phyloP scores from a whole-genome alignment of 2,797 vertebrate genomes.

The Paedocypris micromegethes region DNA sequence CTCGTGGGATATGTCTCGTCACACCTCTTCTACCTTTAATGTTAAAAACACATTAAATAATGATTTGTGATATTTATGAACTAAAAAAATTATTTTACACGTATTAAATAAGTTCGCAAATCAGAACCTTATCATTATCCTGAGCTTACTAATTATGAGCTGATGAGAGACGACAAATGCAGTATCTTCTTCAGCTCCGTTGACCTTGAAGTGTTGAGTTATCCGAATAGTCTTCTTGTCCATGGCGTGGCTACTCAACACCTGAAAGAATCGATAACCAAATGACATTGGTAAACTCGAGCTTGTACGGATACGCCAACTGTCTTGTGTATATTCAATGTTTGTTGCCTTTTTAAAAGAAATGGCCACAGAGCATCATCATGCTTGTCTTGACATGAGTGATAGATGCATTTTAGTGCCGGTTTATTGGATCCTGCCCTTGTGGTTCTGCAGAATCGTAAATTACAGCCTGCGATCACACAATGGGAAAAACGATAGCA shows the following conservation, averaged over 20 bases:
- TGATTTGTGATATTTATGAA: no score
- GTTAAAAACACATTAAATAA: no score
- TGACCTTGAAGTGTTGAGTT: slow-evolving; percentile 50
- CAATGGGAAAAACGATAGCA: slow-evolving; percentile 65
- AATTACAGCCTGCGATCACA: slow-evolving; percentile 63
- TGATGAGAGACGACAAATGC: slow-evolving; percentile 17
- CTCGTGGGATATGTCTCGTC: no score
- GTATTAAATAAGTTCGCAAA: no score
- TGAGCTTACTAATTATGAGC: not conserved
- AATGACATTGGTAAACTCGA: slow-evolving; percentile 12
- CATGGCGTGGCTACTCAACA: slow-evolving; percentile 49
- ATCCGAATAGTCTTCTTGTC: slow-evolving; percentile 40
- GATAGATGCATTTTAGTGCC: not conserved
- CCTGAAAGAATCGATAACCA: slow-evolving; percentile 44
- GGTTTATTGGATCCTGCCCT: slow-evolving; percentile 24
- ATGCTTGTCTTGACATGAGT: slow-evolving; percentile 5
- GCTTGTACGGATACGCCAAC: slow-evolving; percentile 8
- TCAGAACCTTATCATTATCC: no score
- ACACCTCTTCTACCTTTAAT: no score
- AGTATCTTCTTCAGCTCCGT: slow-evolving; percentile 41
- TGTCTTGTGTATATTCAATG: no score
- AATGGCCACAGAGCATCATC: not conserved
- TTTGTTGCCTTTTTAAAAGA: no score
- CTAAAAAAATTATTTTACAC: no score
- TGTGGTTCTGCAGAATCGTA: slow-evolving; percentile 56